These are phyloP conservation scores for Trichoplusia ni DNA, from an alignment of 1,140 invertebrate genomes.

Conservation along the genomic window DNA sequence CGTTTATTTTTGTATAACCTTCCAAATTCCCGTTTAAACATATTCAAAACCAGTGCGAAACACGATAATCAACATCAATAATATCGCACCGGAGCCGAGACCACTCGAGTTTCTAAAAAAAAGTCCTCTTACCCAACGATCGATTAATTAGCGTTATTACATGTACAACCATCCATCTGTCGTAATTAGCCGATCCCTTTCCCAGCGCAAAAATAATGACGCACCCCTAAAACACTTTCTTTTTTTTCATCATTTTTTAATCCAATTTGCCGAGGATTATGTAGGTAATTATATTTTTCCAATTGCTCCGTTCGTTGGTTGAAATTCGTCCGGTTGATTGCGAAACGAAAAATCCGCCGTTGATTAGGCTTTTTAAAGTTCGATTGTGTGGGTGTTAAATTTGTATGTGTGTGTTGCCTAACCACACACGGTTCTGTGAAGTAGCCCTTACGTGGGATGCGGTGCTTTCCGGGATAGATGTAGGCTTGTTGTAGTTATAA, in stretches of 20 bases:
- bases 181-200: constrained; percentile 78
- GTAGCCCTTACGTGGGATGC: too few species aligned
- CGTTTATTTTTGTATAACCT: too few species aligned
- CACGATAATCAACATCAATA: constrained; percentile 25
- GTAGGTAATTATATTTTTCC: constrained; percentile 82
- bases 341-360: constrained; percentile 71
- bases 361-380: constrained; percentile 74
- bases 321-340: constrained; percentile 75
- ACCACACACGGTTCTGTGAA: background rate
- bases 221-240: constrained; percentile 79
- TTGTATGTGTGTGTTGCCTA: constrained; percentile 20
- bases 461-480: too few species aligned
- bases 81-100: constrained; percentile 19
- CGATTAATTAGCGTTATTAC: constrained; percentile 80
- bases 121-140: constrained; percentile 62
- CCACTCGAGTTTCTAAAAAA: constrained; percentile 45
- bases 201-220: constrained; percentile 78
- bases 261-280: constrained; percentile 83
- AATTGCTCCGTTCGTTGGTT: constrained; percentile 70
- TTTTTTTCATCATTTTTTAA: constrained; percentile 81
- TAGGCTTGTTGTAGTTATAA: too few species aligned
- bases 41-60: constrained; percentile 1
- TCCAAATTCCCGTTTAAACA: background rate
- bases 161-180: constrained; percentile 76
- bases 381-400: constrained; percentile 54